Base-by-base conservation (phyloP, 2,113 vertebrate genomes). In the Actenoides lindsayi region DNA sequence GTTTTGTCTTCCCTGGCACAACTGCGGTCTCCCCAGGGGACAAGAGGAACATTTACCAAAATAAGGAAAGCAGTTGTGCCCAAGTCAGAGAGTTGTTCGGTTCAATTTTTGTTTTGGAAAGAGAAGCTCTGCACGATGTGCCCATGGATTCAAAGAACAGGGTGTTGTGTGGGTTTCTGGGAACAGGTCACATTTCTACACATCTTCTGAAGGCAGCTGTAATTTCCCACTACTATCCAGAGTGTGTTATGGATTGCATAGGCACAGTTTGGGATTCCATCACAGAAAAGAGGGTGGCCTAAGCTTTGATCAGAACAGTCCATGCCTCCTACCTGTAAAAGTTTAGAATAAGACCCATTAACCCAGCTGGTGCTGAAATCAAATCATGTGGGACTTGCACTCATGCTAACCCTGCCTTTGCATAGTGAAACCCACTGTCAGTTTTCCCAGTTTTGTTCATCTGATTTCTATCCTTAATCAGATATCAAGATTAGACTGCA, bases 61-160 rank as follows among this genome's bases (percentile, higher is more conserved):
- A 95, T 91, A 96, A 95, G 87, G 59, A 86, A 89, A 76, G 54
- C 21, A 59, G 18, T 56, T 88, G 37, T 46, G 33, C 71, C 68
- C 67, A 83, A 93, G 30, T 70, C 57, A 54, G 56, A 69, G 70
- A 41, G 56, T 63, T 18, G 11, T 53, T 71, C 19, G 50, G 19
- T 30, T 71, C 13, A 14, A 27, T 21, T 65, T 51, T 70, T 35
- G 41, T 62, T 42, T 51, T 50, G 24, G 41, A 86, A 89, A 80
- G 28, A 44, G 94, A 90, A 44, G n/a, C 53, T 75, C 83, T 94
- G 76, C 35, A 82, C 3, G 5, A 27, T 69, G 16, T 93, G 44
- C 51, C 57, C 75, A 25, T 4, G 7, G 23, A 73, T 16, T 79
- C 51, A 56, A 79, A 83, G 73, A 83, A 71, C 60, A 87, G 57